phyloP scores from a whole-genome alignment of 2,797 vertebrate species.

The Pangasius sanitwongsei region DNA sequence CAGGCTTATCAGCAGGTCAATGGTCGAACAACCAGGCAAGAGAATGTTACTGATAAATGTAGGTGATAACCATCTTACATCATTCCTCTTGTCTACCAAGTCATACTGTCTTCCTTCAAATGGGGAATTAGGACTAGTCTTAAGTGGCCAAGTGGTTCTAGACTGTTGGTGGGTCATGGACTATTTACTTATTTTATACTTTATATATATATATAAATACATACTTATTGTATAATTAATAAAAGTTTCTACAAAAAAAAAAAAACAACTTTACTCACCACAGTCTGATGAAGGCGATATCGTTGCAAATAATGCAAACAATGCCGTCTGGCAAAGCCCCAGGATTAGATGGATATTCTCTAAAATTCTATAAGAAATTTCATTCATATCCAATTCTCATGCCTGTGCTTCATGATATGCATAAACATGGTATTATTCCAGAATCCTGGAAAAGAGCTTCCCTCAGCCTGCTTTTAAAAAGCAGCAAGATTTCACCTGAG shows the following conservation, averaged over 20 bases:
- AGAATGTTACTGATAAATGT: slow-evolving; percentile 9
- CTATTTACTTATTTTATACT: background rate
- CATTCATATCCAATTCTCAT: background rate
- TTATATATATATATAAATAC: too few species aligned
- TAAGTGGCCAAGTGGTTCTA: background rate
- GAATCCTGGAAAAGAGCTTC: background rate
- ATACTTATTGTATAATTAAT: too few species aligned
- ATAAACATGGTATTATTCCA: background rate
- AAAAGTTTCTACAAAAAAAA: background rate
- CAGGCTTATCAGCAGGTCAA: slow-evolving; percentile 35
- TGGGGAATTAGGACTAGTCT: background rate
- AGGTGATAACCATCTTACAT: background rate
- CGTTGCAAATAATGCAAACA: background rate
- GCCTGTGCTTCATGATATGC: background rate
- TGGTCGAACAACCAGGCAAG: slow-evolving; percentile 4
- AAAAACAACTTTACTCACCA: background rate
- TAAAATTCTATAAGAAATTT: background rate
- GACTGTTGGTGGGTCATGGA: background rate
- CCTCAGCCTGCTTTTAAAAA: background rate
- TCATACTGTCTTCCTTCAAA: background rate
- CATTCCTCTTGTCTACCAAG: background rate
- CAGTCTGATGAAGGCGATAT: background rate
- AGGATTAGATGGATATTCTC: too few species aligned
- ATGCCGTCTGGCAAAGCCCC: background rate
- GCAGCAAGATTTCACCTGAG: background rate